Evolutionary conservation across 2,113 vertebrate genomes (phyloP), one percentile per base, ranked within the genome.

Genomic region (Xerus inauris): DNA sequence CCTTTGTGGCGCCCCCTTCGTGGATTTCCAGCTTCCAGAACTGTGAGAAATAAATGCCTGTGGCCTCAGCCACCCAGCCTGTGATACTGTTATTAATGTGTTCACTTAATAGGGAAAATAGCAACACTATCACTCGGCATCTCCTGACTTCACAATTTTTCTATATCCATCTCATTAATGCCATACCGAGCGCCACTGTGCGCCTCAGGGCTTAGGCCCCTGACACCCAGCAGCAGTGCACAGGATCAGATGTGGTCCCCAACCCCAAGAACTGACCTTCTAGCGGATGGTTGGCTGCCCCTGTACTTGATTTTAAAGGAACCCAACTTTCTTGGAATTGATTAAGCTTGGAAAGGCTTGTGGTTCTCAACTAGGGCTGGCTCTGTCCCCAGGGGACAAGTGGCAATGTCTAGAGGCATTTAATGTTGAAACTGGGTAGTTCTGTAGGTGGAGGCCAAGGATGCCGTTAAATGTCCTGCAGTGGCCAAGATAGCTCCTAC

Each of bases 201-300:
- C 3, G 26, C 62, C 8, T n/a, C 6, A 11, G 30, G 1, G 49
- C 57, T 22, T 12, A 32, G 81, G 40, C 4, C 62, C 4, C 9
- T 28, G 32, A n/a, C 24, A 7, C 30, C 32, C 65, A 69, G 0
- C 19, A 38, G 49, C 8, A 6, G 17, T 0, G 32, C 11, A 9
- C 45, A 6, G 47, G 84, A 11, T 26, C 72, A 51, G 59, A n/a
- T 2, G 20, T 0, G 26, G 82, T 6, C 88, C 42, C 75, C 0
- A 0, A 2, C 11, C 30, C 67, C 20, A 3, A 0, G 35, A 42
- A 62, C 79, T 40, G 65, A 65, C 47, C 16, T 8, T 16, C 83
- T 5, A 1, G 30, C 0, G 47, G 35, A 11, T 72, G 17, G 30
- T 0, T 20, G 9, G 19, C n/a, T n/a, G 32, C 35, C 6, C 1